phyloP scores from a whole-genome alignment of 2,797 vertebrate genomes.

The Malacoctenus gilli region DNA sequence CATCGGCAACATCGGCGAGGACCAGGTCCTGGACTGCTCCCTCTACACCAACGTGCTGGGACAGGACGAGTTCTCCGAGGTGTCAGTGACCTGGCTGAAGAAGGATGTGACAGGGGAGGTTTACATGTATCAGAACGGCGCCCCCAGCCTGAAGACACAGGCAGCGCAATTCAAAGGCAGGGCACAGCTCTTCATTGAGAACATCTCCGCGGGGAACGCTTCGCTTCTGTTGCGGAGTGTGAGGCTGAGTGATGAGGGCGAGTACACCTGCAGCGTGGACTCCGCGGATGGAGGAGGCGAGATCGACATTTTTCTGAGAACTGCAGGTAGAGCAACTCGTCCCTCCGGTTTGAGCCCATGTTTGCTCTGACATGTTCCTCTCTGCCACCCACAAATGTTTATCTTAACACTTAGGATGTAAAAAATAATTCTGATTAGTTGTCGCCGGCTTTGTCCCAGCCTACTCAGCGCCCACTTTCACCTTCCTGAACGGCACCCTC shows the following conservation, averaged over 20 bases:
- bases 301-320: slow-evolving; percentile 50
- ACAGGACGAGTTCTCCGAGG: slow-evolving; percentile 4
- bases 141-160: slow-evolving; percentile 75
- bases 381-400: too few species aligned
- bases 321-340: slow-evolving; percentile 51
- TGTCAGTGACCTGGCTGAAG: slow-evolving; percentile 84
- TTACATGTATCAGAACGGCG: slow-evolving; percentile 77
- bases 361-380: too few species aligned
- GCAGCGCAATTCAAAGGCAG: slow-evolving; percentile 74
- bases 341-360: slow-evolving; percentile 20
- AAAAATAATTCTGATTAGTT: background rate
- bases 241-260: slow-evolving; percentile 31
- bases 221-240: slow-evolving; percentile 63
- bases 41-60: background rate
- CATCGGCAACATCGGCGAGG: slow-evolving; percentile 64
- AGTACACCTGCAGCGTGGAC: slow-evolving; percentile 61
- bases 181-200: slow-evolving; percentile 44
- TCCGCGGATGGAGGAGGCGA: slow-evolving; percentile 22
- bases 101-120: slow-evolving; percentile 71
- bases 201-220: slow-evolving; percentile 46
- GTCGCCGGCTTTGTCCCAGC: slow-evolving; percentile 66
- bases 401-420: too few species aligned
- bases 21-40: slow-evolving; percentile 74
- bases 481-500: slow-evolving; percentile 48
- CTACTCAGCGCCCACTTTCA: slow-evolving; percentile 77